These are phyloP conservation scores for Leptarthrus brevirostris DNA, from an alignment of 2,888 invertebrate genomes.

Conservation along the genomic window DNA sequence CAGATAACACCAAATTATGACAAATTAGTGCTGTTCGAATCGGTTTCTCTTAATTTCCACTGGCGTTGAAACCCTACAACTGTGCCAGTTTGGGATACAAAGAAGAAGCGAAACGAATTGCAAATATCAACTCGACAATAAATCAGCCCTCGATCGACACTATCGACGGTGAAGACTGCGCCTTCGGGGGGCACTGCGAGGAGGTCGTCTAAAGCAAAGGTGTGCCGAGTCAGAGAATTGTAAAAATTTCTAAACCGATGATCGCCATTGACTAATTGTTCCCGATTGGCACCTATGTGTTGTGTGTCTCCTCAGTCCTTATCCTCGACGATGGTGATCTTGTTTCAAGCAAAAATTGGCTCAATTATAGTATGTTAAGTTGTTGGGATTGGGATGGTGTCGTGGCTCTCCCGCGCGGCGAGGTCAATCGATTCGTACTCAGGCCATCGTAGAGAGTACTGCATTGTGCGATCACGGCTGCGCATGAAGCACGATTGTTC, in stretches of 20 bases:
- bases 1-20: constrained; percentile 54
- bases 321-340: background rate
- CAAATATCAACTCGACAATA: constrained; percentile 52
- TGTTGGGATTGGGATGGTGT: background rate
- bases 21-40: constrained; percentile 54
- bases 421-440: constrained; percentile 52
- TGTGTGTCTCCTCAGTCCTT: no score
- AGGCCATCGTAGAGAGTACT: background rate
- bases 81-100: background rate
- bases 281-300: constrained; percentile 35
- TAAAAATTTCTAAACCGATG: constrained; percentile 11
- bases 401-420: constrained; percentile 27
- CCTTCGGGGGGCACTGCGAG: constrained; percentile 26
- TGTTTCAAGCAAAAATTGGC: background rate
- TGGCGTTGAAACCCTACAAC: constrained; percentile 24
- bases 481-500: constrained; percentile 48
- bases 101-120: background rate
- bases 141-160: constrained; percentile 48
- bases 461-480: constrained; percentile 45
- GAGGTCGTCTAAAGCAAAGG: constrained; percentile 9
- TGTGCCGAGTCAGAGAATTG: constrained; percentile 21
- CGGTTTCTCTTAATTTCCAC: constrained; percentile 48
- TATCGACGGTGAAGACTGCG: constrained; percentile 20
- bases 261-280: constrained; percentile 40
- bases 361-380: constrained; percentile 23